Evolutionary conservation across 2,113 vertebrate species (phyloP).

Genomic region (Salvelinus namaycush): DNA sequence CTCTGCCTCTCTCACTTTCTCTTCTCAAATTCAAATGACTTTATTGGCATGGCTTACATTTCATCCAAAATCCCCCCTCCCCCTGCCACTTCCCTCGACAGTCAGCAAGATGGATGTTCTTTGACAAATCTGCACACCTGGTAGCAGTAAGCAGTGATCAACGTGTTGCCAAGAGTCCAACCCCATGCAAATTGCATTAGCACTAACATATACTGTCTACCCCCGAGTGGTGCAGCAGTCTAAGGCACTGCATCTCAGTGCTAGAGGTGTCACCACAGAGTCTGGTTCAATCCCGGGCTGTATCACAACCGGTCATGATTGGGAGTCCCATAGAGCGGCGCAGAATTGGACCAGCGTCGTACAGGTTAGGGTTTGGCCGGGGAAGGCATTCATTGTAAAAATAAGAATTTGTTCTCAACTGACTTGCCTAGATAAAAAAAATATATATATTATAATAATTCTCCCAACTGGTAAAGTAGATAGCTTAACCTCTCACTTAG

Average conservation of each 20-base stretch:
- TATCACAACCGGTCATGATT: no score
- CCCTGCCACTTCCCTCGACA: neutral
- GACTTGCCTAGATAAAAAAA: neutral
- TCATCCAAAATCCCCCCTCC: neutral
- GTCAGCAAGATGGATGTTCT: neutral
- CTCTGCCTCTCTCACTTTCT: neutral
- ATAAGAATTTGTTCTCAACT: neutral
- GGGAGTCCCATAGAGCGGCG: no score
- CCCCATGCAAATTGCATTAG: neutral
- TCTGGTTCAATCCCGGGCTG: no score
- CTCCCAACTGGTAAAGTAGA: constrained; percentile 10
- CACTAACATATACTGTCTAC: neutral
- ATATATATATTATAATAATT: no score
- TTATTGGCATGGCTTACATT: no score
- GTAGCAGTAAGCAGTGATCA: neutral
- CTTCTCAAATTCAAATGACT: no score
- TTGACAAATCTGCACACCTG: neutral
- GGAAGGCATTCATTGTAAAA: no score
- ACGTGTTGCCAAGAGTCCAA: neutral
- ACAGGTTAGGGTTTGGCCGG: no score
- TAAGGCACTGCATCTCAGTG: no score
- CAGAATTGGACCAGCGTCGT: no score
- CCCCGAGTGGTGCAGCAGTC: no score
- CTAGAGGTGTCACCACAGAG: no score
- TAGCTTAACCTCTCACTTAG: neutral